Evolutionary conservation across 2,888 invertebrate genomes (phyloP), one percentile per base, ranked within the genome.

Genomic region (Meandrusa payeni): DNA sequence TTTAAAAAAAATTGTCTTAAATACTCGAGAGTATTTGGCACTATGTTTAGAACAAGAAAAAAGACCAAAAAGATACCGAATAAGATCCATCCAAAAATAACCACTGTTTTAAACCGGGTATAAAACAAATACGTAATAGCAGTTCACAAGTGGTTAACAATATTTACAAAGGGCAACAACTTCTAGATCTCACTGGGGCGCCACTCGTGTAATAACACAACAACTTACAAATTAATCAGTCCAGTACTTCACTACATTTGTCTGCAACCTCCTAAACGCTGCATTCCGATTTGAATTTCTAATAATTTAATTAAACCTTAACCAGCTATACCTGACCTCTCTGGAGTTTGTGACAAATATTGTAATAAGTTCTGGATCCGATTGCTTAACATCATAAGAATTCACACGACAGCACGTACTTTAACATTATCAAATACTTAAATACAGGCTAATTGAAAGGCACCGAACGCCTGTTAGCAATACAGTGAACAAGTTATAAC

Each of bases 121-220:
- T 9, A 39, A n/a, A 39, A 38, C 20, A 27, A 39, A 29, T 40
- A 28, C 23, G 12, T 64, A 70, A 72, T 72, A 79, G 69, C 73
- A 74, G 72, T 76, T 75, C 64, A 73, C 61, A 72, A 63, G 56
- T 65, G 62, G 64, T 64, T 74, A 79, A 80, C 77, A 76, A 79
- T 83, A 83, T 82, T 79, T 83, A 83, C 81, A 82, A 69, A 69
- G 67, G 65, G 70, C 69, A 78, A 79, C 75, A 78, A 73, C 61
- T 67, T 55, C 57, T 71, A 71, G 53, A 60, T 65, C 61, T 65
- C 69, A 64, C 58, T 65, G 59, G 28, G 29, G 34, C 32, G n/a
- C 9, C 24, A 37, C 11, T 9, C 7, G 28, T 17, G 34, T 15
- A 19, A 11, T 13, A 12, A 10, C 13, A 33, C 20, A 22, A 40